phyloP scores from a whole-genome alignment of 2,113 vertebrate species.

The Prunella fulvescens region DNA sequence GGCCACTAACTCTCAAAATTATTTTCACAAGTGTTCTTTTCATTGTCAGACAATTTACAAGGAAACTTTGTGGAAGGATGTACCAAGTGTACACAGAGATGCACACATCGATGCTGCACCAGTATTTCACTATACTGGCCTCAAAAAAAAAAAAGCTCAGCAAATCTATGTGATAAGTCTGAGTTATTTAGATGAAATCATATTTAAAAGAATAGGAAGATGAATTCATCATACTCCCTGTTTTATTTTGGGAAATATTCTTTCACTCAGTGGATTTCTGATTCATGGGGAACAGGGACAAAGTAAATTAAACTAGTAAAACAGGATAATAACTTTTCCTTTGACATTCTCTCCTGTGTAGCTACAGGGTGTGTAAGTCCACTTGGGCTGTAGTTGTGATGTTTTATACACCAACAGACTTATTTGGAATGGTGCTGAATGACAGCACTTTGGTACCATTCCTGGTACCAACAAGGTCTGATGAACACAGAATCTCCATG shows the following conservation, averaged over 20 bases:
- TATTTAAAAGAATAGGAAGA: not conserved
- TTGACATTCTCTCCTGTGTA: not conserved
- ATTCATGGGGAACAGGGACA: not conserved
- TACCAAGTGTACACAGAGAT: not conserved
- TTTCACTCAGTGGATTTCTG: not conserved
- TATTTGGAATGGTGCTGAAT: not conserved
- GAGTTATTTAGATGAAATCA: not conserved
- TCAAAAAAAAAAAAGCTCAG: not conserved
- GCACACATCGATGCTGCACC: not conserved
- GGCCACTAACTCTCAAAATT: not conserved
- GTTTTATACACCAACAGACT: not conserved
- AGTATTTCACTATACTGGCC: rapidly evolving
- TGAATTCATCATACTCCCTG: not conserved
- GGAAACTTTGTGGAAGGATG: not conserved
- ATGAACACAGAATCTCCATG: not conserved
- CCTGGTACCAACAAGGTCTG: not conserved
- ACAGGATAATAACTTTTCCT: not conserved
- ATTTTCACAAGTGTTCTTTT: not conserved
- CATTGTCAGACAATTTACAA: not conserved
- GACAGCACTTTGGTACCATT: not conserved
- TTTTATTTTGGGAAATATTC: not conserved
- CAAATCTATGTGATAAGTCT: not conserved
- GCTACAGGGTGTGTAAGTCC: not conserved
- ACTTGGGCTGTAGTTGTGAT: not conserved
- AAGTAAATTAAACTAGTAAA: not conserved